Conservation (phyloP, 2,888 invertebrate species). For the Drosophila lacicola region DNA sequence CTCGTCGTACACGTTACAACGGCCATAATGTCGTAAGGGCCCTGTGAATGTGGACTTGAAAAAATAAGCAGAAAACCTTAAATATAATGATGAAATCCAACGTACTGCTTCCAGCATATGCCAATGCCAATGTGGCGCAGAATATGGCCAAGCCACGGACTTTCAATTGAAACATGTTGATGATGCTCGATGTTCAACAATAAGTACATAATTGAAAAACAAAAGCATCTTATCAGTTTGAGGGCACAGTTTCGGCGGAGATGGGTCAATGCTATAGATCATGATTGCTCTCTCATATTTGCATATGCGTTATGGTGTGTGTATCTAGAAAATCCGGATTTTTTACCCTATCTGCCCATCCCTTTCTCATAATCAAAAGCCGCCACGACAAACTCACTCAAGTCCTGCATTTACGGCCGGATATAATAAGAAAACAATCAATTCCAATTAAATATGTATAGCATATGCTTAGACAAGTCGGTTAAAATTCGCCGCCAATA, state of each 20-base stretch:
- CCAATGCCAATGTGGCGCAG: not conserved
- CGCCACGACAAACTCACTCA: not conserved
- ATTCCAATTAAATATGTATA: not conserved
- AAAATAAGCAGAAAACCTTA: not conserved
- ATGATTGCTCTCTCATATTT: conserved; percentile 18
- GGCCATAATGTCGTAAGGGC: conserved; percentile 30
- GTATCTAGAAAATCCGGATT: conserved; percentile 27
- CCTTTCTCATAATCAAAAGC: not conserved
- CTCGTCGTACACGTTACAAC: conserved; percentile 14
- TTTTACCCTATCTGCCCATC: not conserved
- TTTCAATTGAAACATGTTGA: conserved; percentile 10
- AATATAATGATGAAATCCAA: not conserved
- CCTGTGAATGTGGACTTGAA: conserved; percentile 3
- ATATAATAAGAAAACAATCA: not conserved
- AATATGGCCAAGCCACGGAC: conserved; percentile 1
- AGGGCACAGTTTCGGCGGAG: conserved; percentile 6
- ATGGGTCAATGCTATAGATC: conserved; percentile 31
- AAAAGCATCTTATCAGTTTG: conserved; percentile 29
- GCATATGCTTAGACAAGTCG: not conserved
- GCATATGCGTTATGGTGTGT: conserved; percentile 10
- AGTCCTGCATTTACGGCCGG: not conserved
- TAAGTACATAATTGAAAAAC: not conserved
- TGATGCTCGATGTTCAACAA: not conserved
- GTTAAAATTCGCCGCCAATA: conserved; percentile 14
- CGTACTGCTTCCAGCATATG: conserved; percentile 13